Conservation (phyloP, 2,113 vertebrate genomes). For the Hucho hucho region DNA sequence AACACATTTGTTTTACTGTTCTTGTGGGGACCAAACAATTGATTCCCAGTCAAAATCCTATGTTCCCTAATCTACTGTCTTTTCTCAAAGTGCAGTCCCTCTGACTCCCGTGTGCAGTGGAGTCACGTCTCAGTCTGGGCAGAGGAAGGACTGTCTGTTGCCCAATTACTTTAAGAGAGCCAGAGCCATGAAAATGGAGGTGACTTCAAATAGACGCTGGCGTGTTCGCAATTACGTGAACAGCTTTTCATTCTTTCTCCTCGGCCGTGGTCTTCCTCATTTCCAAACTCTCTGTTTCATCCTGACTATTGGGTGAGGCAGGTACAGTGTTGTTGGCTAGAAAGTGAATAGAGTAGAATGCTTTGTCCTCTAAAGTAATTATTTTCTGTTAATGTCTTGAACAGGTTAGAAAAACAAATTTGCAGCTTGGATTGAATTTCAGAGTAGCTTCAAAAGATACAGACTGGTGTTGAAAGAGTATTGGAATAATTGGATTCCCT, state of each 20-base stretch:
- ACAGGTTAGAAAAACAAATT: slow-evolving; percentile 36
- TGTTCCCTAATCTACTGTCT: no score
- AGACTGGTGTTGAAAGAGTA: slow-evolving; percentile 7
- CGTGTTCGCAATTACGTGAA: slow-evolving; percentile 17
- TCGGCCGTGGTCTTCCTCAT: not conserved
- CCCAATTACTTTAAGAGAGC: slow-evolving; percentile 40
- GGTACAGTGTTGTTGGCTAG: not conserved
- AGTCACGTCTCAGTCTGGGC: slow-evolving; percentile 39
- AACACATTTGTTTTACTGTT: no score
- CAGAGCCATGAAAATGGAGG: slow-evolving; percentile 16
- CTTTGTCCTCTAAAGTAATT: slow-evolving; percentile 24
- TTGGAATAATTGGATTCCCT: slow-evolving; percentile 29
- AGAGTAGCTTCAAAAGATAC: slow-evolving; percentile 6
- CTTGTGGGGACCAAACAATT: no score
- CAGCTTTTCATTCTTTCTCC: slow-evolving; percentile 17
- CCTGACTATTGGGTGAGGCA: slow-evolving; percentile 7
- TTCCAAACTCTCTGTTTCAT: not conserved
- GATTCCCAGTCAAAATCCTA: no score
- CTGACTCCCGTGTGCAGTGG: slow-evolving; percentile 26
- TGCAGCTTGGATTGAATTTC: slow-evolving; percentile 23
- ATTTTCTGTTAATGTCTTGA: slow-evolving; percentile 16
- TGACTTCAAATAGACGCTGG: slow-evolving; percentile 25
- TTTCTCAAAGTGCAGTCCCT: slow-evolving; percentile 7
- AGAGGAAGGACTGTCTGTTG: slow-evolving; percentile 31
- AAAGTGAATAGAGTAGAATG: not conserved